Evolutionary conservation across 2,113 vertebrate genomes (phyloP).

Genomic region (Noctilio leporinus): DNA sequence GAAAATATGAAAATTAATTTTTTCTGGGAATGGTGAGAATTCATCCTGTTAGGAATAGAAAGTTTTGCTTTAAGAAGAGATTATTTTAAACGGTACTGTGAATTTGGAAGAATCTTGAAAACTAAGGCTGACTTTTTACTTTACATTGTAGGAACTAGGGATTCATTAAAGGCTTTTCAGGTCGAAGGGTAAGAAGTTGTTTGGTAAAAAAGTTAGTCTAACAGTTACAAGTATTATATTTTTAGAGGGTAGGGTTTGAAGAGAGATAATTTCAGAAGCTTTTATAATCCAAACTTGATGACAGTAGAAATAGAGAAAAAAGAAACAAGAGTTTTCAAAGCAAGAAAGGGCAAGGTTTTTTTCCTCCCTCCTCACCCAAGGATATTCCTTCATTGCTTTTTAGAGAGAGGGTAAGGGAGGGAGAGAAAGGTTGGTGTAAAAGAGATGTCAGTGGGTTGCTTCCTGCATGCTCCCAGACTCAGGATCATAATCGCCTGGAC

Average conservation of each 20-base stretch:
- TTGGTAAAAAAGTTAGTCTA: neutral
- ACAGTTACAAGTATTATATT: neutral
- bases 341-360: neutral
- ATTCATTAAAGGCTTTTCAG: neutral
- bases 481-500: no score
- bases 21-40: neutral
- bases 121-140: neutral
- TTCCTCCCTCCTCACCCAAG: no score
- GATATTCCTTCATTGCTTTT: no score
- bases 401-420: no score
- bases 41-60: neutral
- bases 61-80: neutral
- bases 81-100: neutral
- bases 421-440: no score
- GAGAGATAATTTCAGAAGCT: neutral
- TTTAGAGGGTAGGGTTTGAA: neutral
- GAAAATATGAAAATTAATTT: neutral
- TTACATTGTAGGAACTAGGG: neutral
- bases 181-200: neutral
- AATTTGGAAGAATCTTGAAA: conserved; percentile 19
- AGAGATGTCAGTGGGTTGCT: no score
- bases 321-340: neutral
- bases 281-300: neutral
- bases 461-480: no score
- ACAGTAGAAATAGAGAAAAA: neutral